phyloP scores from a whole-genome alignment of 2,888 invertebrate species.

The Apomyelois bistriatella region DNA sequence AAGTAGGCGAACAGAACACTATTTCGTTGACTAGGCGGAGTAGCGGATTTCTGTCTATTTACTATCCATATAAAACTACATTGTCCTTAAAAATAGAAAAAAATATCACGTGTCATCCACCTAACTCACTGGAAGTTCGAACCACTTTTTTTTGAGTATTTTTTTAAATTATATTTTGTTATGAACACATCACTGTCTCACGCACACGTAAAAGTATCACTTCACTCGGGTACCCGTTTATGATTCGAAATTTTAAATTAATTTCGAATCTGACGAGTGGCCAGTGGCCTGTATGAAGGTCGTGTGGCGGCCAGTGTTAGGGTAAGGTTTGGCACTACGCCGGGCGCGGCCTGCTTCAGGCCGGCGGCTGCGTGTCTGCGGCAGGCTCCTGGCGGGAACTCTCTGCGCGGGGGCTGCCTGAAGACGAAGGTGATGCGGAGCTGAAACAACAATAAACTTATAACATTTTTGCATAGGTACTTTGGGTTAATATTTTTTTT shows the following conservation, averaged over 20 bases:
- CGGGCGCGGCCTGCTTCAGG: background rate
- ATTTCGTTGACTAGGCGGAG: slow-evolving; percentile 74
- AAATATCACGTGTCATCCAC: slow-evolving; percentile 72
- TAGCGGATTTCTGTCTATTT: slow-evolving; percentile 40
- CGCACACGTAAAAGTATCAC: slow-evolving; percentile 17
- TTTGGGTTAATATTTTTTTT: too few species aligned
- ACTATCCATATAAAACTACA: slow-evolving; percentile 35
- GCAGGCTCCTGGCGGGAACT: slow-evolving; percentile 36
- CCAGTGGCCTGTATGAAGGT: background rate
- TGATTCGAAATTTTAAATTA: background rate
- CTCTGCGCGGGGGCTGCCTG: slow-evolving; percentile 35
- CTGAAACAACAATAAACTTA: background rate
- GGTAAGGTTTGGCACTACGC: slow-evolving; percentile 24
- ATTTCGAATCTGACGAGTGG: background rate
- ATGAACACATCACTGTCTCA: slow-evolving; percentile 63
- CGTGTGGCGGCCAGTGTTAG: background rate
- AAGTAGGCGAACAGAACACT: slow-evolving; percentile 35
- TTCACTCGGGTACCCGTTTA: background rate
- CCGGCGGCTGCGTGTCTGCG: slow-evolving; percentile 24
- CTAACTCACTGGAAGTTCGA: slow-evolving; percentile 60
- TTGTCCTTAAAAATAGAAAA: slow-evolving; percentile 30
- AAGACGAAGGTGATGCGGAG: slow-evolving; percentile 36
- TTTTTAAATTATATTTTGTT: slow-evolving; percentile 35
- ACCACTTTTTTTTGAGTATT: slow-evolving; percentile 59
- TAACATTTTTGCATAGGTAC: background rate